Conservation (phyloP, 2,797 vertebrate species). For the Acipenser ruthenus region DNA sequence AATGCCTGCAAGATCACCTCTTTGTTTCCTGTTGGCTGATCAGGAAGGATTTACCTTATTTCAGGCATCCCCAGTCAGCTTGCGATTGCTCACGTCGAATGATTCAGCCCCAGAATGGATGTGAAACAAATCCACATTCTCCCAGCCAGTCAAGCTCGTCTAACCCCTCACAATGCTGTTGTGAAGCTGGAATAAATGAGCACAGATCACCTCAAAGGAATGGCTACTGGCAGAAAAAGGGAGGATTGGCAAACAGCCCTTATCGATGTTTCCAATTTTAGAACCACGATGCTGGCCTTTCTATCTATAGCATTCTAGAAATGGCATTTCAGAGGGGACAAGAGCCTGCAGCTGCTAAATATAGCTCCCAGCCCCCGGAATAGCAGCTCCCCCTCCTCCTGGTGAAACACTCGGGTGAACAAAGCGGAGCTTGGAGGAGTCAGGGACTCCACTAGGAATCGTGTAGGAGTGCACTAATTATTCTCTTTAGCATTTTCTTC, state of each 20-base stretch:
- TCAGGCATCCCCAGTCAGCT: no score
- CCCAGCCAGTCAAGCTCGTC: no score
- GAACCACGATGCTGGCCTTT: not conserved
- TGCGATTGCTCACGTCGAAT: no score
- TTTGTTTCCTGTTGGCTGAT: no score
- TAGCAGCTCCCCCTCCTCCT: no score
- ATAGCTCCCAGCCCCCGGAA: constrained; percentile 32
- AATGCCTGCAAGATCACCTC: no score
- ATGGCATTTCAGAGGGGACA: constrained; percentile 32
- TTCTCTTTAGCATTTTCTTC: constrained; percentile 33
- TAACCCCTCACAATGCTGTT: no score
- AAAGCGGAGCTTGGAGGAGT: constrained; percentile 6
- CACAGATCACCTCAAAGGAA: not conserved
- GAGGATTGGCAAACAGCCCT: not conserved
- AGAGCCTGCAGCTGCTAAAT: constrained; percentile 51
- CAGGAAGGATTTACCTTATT: no score
- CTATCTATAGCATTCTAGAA: no score
- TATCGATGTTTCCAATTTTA: not conserved
- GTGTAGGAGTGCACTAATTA: constrained; percentile 33
- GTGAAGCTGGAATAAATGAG: no score
- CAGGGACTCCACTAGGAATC: constrained; percentile 9
- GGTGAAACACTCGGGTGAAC: not conserved
- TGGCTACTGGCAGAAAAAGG: not conserved
- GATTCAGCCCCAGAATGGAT: no score
- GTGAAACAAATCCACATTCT: no score